Evolutionary conservation across 2,113 vertebrate species (phyloP).

Genomic region (Genyomyrus donnyi): DNA sequence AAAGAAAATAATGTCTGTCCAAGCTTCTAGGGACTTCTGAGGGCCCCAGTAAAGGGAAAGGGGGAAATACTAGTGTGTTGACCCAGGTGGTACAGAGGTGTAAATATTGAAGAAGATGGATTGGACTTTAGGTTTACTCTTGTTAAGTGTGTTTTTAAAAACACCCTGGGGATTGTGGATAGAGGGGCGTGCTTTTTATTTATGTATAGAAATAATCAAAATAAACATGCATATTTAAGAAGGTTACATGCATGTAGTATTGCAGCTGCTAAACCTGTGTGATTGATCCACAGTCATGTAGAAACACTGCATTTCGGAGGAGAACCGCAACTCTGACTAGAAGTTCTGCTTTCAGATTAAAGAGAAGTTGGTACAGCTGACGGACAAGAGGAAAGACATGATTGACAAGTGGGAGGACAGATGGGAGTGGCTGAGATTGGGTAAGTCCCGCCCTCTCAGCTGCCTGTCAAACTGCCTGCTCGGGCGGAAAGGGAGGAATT

Average conservation of each 20-base stretch:
- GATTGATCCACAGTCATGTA: neutral
- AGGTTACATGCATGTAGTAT: neutral
- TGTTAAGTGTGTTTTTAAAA: neutral
- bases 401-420: slow-evolving; percentile 98
- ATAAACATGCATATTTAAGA: neutral
- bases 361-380: slow-evolving; percentile 88
- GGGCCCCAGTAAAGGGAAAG: neutral
- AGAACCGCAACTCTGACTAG: neutral
- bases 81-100: neutral
- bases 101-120: neutral
- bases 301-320: neutral
- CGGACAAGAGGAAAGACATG: slow-evolving; percentile 97
- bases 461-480: neutral
- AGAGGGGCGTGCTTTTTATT: neutral
- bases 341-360: slow-evolving; percentile 69
- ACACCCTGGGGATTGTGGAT: neutral
- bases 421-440: slow-evolving; percentile 96
- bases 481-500: neutral
- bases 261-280: neutral
- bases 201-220: neutral
- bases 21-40: neutral
- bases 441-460: slow-evolving; percentile 54
- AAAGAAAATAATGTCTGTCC: neutral
- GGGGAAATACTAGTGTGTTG: neutral
- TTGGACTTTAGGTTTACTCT: neutral